Conservation (phyloP, 2,113 vertebrate species). For the Calidris pugnax region DNA sequence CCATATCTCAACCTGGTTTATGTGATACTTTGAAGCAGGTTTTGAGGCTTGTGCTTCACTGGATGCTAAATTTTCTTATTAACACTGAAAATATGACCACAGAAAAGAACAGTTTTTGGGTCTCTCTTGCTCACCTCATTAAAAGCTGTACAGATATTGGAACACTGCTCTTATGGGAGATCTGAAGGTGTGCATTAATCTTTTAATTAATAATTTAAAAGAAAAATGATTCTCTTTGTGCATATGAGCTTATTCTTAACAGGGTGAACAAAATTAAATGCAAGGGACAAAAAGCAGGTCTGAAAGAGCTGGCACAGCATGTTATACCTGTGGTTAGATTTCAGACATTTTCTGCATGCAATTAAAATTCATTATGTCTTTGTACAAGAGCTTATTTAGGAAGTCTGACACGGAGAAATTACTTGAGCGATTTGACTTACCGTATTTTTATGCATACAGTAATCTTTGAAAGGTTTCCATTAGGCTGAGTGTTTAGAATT, state of each 20-base stretch:
- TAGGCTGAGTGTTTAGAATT: background rate
- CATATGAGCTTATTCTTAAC: constrained; percentile 27
- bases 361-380: constrained; percentile 30
- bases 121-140: constrained; percentile 14
- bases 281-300: background rate
- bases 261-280: constrained; percentile 26
- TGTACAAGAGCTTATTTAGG: constrained; percentile 7
- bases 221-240: constrained; percentile 21
- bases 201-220: constrained; percentile 61
- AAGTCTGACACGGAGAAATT: background rate
- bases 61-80: background rate
- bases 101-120: background rate
- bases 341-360: background rate
- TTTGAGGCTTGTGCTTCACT: background rate
- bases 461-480: background rate
- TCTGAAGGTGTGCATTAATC: constrained; percentile 6
- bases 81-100: background rate
- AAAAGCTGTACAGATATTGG: constrained; percentile 14
- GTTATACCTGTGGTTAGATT: constrained; percentile 11
- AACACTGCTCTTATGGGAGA: constrained; percentile 16
- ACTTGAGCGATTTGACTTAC: background rate
- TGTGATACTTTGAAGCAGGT: background rate
- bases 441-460: background rate
- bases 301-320: constrained; percentile 2
- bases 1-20: background rate